Evolutionary conservation across 2,888 invertebrate species (phyloP), one percentile per base, ranked within the genome.

Genomic region (Cinara cedri): DNA sequence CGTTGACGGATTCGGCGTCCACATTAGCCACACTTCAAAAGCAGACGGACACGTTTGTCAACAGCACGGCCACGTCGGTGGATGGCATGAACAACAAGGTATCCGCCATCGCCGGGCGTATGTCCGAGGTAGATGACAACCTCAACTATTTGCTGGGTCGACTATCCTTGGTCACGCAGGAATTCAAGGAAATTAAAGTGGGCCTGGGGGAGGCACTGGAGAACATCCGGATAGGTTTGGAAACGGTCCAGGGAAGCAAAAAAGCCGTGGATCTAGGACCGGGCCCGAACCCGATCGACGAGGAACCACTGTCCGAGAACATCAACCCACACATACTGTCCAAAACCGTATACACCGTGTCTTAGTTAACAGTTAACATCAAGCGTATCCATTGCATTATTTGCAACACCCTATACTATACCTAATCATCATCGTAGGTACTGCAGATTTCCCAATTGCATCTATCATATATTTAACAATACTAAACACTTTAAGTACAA

Each of bases 111-210:
- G 93, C 92, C 16, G 89, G 89, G 82, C 89, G 92, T 76, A 93
- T 95, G 90, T 85, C 88, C 1, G 92, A 93, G 84, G 91, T 95
- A 44, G 92, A 93, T 82, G 91, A 91, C 74, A 93, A 95, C 85
- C 87, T 96, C 81, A 95, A 96, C 86, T 94, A 90, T 85, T 88
- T 94, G 65, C 86, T 95, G 81, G 95, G 95, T 9, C 88, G 92
- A 80, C 86, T 95, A 81, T 91, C 93, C 0, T 86, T 95, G 10
- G 92, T 94, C 49, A 93, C 93, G 1, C 93, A 93, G 83, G 95
- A 96, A 86, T 95, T 95, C 86, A 91, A 91, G 84, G 90, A 90
- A 84, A 93, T 95, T 82, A 93, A 94, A 85, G 87, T 88, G 0
- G 93, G 93, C 0, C 87, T 95, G 0, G 91, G 92, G 0, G 88